Percentiles rank a stretch among this genome's conserved stretches.
phyloP scores from a whole-genome alignment of 2,797 vertebrate species.

The Ficedula albicollis region DNA sequence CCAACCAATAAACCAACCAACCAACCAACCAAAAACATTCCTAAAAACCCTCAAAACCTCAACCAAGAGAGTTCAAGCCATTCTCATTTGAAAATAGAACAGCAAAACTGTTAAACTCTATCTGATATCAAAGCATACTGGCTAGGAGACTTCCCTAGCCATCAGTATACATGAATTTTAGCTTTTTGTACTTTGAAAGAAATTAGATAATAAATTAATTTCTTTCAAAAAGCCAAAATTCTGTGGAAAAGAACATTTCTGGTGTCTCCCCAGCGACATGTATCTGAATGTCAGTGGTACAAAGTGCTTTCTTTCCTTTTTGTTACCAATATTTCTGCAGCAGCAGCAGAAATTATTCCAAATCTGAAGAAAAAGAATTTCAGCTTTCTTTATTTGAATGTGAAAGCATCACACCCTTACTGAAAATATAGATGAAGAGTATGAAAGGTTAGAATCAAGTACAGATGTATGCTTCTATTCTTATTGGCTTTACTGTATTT shows the following conservation, averaged over 20 bases:
- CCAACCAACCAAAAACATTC: no score
- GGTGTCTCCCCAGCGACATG: neutral
- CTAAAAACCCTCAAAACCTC: accelerated
- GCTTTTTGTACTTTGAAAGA: neutral
- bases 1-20: no score
- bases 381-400: neutral
- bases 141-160: neutral
- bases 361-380: neutral
- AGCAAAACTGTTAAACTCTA: neutral
- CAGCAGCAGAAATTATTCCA: neutral
- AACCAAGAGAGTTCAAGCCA: neutral
- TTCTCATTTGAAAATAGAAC: neutral
- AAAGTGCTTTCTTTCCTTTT: neutral
- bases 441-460: neutral
- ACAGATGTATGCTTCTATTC: neutral
- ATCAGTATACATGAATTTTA: neutral
- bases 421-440: neutral
- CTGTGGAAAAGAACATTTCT: neutral
- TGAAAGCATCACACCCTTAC: neutral
- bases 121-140: neutral
- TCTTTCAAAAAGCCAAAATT: neutral
- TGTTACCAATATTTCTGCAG: neutral
- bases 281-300: neutral
- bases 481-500: neutral
- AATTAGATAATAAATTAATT: neutral